These are phyloP conservation scores for Blomia tropicalis DNA, from an alignment of 2,888 invertebrate genomes.

Conservation along the genomic window DNA sequence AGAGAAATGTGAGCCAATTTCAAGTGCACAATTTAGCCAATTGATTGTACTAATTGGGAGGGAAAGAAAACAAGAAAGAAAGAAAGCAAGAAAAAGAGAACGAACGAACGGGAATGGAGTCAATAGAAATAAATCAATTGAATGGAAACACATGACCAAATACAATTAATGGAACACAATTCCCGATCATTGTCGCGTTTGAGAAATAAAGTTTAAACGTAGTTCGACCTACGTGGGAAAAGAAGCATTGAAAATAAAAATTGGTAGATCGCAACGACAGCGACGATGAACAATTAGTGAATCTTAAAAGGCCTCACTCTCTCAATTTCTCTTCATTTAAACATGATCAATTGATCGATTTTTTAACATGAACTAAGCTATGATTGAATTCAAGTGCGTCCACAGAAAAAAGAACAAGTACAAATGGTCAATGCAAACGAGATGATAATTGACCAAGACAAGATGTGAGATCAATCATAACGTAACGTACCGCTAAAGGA, in stretches of 20 bases:
- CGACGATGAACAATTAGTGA: not conserved
- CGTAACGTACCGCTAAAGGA: no score
- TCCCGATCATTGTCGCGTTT: not conserved
- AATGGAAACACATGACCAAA: not conserved
- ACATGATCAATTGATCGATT: no score
- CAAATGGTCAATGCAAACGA: constrained; percentile 15
- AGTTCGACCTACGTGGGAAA: constrained; percentile 11
- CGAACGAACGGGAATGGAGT: not conserved
- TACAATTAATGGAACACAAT: not conserved
- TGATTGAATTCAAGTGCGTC: no score
- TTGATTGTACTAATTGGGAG: no score
- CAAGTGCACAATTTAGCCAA: no score
- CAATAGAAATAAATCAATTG: not conserved
- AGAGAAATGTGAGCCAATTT: no score
- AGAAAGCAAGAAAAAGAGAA: not conserved
- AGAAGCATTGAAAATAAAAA: not conserved
- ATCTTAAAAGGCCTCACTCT: not conserved
- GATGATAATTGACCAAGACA: not conserved
- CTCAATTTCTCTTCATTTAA: no score
- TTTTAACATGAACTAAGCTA: no score
- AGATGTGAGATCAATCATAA: no score
- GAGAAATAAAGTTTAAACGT: not conserved
- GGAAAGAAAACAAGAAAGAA: no score
- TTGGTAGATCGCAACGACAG: not conserved
- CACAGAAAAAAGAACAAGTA: not conserved